Conservation (phyloP, 1,140 invertebrate genomes). For the Liolophura sinensis region DNA sequence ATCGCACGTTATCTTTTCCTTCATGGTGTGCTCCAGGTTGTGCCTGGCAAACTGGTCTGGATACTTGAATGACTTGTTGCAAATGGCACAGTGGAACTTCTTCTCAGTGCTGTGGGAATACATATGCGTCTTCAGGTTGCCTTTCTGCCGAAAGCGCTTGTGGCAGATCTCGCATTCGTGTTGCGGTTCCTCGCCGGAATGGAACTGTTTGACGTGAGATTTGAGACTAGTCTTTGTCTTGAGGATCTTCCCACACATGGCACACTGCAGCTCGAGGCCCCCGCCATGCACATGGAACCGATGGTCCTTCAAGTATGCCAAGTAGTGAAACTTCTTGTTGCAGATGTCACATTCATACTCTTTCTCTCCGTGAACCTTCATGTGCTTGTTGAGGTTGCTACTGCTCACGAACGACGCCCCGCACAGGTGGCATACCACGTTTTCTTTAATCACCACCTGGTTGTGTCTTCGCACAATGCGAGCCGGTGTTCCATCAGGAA, state of each 20-base stretch:
- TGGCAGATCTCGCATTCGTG: slow-evolving; percentile 61
- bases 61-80: slow-evolving; percentile 54
- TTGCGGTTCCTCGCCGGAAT: slow-evolving; percentile 45
- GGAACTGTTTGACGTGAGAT: slow-evolving; percentile 57
- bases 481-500: slow-evolving; percentile 30
- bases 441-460: slow-evolving; percentile 30
- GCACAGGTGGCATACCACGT: slow-evolving; percentile 47
- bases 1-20: slow-evolving; percentile 39
- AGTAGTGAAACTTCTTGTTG: slow-evolving; percentile 60
- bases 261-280: slow-evolving; percentile 54
- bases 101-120: slow-evolving; percentile 51
- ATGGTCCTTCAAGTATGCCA: slow-evolving; percentile 60
- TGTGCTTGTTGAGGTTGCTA: slow-evolving; percentile 57
- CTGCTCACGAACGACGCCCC: slow-evolving; percentile 45
- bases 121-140: slow-evolving; percentile 58
- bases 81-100: slow-evolving; percentile 50
- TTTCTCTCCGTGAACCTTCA: slow-evolving; percentile 58
- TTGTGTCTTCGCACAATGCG: slow-evolving; percentile 29
- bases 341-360: slow-evolving; percentile 59
- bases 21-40: slow-evolving; percentile 52
- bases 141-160: slow-evolving; percentile 61
- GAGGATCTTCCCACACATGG: slow-evolving; percentile 58
- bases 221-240: slow-evolving; percentile 62
- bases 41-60: slow-evolving; percentile 59
- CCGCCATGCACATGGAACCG: slow-evolving; percentile 56